phyloP scores from a whole-genome alignment of 2,113 vertebrate species.

The Motacilla alba region DNA sequence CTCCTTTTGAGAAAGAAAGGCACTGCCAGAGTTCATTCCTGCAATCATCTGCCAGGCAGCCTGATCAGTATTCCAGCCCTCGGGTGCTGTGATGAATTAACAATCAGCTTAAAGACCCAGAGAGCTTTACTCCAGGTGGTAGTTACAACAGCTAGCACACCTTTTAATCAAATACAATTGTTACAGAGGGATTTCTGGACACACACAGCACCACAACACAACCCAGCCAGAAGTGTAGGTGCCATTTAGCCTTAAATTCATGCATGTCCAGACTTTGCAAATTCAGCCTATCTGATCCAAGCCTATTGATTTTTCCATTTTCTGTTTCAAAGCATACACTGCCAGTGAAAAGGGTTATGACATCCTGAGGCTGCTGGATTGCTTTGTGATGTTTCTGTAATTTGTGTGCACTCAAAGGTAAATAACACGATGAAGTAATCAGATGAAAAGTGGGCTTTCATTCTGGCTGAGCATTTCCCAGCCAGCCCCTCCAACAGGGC shows the following conservation, averaged over 20 bases:
- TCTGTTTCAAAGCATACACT: conserved; percentile 11
- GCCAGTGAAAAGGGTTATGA: conserved; percentile 12
- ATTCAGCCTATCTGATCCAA: conserved; percentile 14
- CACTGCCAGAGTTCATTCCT: background rate
- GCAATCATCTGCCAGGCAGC: background rate
- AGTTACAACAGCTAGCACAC: background rate
- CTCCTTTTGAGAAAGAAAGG: background rate
- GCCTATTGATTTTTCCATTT: conserved; percentile 44
- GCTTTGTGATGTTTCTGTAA: conserved; percentile 41
- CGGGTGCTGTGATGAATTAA: background rate
- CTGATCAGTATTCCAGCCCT: background rate
- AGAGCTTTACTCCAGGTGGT: conserved; percentile 14
- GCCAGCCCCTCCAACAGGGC: background rate
- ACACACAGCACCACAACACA: background rate
- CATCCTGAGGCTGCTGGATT: background rate
- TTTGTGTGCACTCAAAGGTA: conserved; percentile 49
- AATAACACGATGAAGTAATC: conserved; percentile 41
- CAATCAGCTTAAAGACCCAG: conserved; percentile 1
- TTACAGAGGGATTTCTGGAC: background rate
- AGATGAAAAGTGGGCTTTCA: conserved; percentile 15
- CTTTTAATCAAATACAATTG: conserved; percentile 28
- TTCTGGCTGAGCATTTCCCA: conserved; percentile 13
- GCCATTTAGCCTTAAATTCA: background rate
- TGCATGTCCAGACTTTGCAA: background rate
- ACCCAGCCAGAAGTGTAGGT: background rate